Evolutionary conservation across 2,888 invertebrate species (phyloP).

Genomic region (Drosophila austrosaltans): DNA sequence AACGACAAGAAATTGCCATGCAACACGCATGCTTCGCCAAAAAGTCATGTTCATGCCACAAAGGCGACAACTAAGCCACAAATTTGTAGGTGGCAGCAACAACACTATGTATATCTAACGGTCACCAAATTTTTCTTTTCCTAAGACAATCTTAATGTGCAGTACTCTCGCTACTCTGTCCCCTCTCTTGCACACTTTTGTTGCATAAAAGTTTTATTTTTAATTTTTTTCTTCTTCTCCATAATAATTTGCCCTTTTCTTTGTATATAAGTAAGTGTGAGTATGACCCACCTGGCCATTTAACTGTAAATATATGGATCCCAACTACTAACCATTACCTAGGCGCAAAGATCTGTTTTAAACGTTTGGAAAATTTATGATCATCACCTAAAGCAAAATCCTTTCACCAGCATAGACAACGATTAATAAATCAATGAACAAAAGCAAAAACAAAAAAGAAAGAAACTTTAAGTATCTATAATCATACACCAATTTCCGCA

Average conservation of each 20-base stretch:
- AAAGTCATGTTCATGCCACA: conserved; percentile 79
- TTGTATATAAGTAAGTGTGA: not conserved
- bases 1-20: conserved; percentile 72
- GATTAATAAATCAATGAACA: conserved; percentile 70
- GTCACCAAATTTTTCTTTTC: not conserved
- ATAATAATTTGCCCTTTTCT: not conserved
- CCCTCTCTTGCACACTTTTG: not conserved
- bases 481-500: conserved; percentile 69
- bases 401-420: conserved; percentile 69
- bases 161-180: not conserved
- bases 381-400: conserved; percentile 71
- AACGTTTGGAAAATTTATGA: conserved; percentile 67
- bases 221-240: not conserved
- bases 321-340: not conserved
- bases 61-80: conserved; percentile 74
- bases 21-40: conserved; percentile 78
- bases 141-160: not conserved
- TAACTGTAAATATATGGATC: too few species aligned
- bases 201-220: too few species aligned
- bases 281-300: conserved; percentile 55
- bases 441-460: conserved; percentile 28
- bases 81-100: conserved; percentile 71
- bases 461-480: conserved; percentile 57
- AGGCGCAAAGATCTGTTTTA: conserved; percentile 50
- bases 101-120: not conserved